phyloP scores from a whole-genome alignment of 2,888 invertebrate genomes.

The Andrena camellia region DNA sequence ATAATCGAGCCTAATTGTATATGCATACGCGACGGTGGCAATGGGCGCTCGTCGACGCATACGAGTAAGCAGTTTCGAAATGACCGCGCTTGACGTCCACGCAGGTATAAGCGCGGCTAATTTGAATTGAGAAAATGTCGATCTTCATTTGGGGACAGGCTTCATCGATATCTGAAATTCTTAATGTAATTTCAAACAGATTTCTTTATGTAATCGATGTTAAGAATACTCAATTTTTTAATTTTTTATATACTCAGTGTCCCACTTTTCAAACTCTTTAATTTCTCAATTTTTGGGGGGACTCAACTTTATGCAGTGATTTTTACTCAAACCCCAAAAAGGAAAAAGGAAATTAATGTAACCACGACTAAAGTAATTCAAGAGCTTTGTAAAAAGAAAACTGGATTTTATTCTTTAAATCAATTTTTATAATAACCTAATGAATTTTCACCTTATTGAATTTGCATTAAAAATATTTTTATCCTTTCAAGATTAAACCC shows the following conservation, averaged over 20 bases:
- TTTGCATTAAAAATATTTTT: not conserved
- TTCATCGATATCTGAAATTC: not conserved
- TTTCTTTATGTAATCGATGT: not conserved
- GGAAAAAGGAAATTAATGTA: too few species aligned
- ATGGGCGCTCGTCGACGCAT: slow-evolving; percentile 27
- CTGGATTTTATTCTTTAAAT: too few species aligned
- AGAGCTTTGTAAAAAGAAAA: too few species aligned
- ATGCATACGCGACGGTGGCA: slow-evolving; percentile 47
- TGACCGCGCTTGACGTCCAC: not conserved
- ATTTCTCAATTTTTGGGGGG: not conserved
- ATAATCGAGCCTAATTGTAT: slow-evolving; percentile 50
- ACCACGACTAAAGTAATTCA: too few species aligned
- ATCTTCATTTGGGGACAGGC: not conserved
- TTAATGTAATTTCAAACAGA: not conserved
- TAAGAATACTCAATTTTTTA: not conserved
- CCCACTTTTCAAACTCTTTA: too few species aligned
- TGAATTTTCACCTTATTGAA: too few species aligned
- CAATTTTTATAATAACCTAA: too few species aligned
- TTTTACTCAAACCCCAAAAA: too few species aligned
- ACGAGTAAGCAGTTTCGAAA: slow-evolving; percentile 45
- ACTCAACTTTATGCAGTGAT: not conserved
- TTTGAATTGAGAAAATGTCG: slow-evolving; percentile 13
- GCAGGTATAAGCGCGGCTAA: not conserved
- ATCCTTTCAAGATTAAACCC: not conserved
- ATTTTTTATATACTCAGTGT: not conserved